phyloP scores from a whole-genome alignment of 2,888 invertebrate genomes.

The Heliconius sara region DNA sequence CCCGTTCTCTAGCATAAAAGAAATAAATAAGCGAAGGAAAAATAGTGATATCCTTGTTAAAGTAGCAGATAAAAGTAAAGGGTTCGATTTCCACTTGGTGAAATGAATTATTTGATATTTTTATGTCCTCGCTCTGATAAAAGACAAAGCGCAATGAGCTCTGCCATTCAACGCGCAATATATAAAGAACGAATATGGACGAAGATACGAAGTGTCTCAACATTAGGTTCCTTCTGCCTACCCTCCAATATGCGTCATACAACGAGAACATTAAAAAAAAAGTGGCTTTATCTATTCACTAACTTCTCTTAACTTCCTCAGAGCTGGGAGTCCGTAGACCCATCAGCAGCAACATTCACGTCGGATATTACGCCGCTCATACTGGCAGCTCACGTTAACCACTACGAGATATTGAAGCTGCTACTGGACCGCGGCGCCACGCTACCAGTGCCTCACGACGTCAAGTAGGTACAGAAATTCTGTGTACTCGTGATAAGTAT shows the following conservation, averaged over 20 bases:
- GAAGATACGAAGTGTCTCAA: neutral
- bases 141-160: too few species aligned
- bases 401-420: constrained; percentile 98
- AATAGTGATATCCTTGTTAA: too few species aligned
- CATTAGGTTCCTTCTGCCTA: neutral
- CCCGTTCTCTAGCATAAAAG: too few species aligned
- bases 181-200: too few species aligned
- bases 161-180: too few species aligned
- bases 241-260: neutral
- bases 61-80: too few species aligned
- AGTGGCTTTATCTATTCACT: neutral
- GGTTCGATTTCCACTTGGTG: too few species aligned
- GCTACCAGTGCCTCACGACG: constrained; percentile 95
- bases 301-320: constrained; percentile 44
- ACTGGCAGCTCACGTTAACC: constrained; percentile 97
- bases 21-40: too few species aligned
- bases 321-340: constrained; percentile 94
- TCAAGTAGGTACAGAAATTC: constrained; percentile 87
- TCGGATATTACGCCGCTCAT: constrained; percentile 98
- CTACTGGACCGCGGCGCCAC: constrained; percentile 96
- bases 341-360: constrained; percentile 93
- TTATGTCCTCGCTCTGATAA: too few species aligned
- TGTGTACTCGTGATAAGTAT: constrained; percentile 8
- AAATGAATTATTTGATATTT: too few species aligned
- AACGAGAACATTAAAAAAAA: neutral